phyloP scores from a whole-genome alignment of 2,888 invertebrate genomes.

The Chalcosyrphus nemorum region DNA sequence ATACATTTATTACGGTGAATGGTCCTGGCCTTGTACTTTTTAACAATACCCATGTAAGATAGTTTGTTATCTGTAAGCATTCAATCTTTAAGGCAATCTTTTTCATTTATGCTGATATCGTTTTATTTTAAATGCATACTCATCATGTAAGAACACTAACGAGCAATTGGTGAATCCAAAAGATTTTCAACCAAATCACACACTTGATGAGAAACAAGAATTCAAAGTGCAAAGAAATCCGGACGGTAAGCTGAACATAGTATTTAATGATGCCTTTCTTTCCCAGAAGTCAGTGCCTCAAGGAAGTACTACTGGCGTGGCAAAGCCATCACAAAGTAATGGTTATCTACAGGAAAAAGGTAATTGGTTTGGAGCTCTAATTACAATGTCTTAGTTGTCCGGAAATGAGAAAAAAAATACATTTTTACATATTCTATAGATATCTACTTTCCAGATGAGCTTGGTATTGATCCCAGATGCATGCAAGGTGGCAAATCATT shows the following conservation, averaged over 20 bases:
- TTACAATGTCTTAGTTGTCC: neutral
- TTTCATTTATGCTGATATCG: slow-evolving; percentile 25
- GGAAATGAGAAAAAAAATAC: neutral
- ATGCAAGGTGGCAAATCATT: slow-evolving; percentile 78
- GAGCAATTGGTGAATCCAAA: slow-evolving; percentile 10
- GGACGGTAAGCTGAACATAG: slow-evolving; percentile 80
- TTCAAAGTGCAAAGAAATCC: slow-evolving; percentile 81
- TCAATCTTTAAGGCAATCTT: neutral
- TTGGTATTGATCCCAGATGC: slow-evolving; percentile 52
- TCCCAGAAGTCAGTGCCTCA: slow-evolving; percentile 74
- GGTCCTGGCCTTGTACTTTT: slow-evolving; percentile 48
- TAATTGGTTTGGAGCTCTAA: neutral
- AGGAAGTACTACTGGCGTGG: neutral
- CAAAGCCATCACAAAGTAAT: neutral
- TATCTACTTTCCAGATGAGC: slow-evolving; percentile 73
- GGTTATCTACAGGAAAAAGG: slow-evolving; percentile 6
- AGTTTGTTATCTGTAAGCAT: slow-evolving; percentile 33
- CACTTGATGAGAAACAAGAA: slow-evolving; percentile 76
- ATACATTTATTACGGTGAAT: slow-evolving; percentile 38
- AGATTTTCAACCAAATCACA: slow-evolving; percentile 40
- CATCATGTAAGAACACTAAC: slow-evolving; percentile 21
- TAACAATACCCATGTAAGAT: slow-evolving; percentile 61
- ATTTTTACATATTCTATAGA: slow-evolving; percentile 49
- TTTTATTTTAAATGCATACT: slow-evolving; percentile 13
- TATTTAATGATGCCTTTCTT: slow-evolving; percentile 79